These are phyloP conservation scores for Parus major DNA, from an alignment of 2,113 vertebrate genomes.

Conservation along the genomic window DNA sequence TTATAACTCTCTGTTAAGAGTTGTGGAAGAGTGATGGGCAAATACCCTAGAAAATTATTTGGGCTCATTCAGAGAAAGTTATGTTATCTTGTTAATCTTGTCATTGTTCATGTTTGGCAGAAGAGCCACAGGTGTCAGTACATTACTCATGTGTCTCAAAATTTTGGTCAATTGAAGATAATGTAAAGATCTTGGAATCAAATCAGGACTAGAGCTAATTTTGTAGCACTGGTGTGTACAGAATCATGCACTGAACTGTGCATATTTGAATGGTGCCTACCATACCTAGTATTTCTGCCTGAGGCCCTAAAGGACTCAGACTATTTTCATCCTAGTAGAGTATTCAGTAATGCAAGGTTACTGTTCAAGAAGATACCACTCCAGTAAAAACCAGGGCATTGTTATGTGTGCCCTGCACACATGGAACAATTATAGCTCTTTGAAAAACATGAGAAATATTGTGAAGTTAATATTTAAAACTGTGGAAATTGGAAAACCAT, in stretches of 20 bases:
- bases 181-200: neutral
- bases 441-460: neutral
- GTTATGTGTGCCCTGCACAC: neutral
- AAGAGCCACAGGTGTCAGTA: neutral
- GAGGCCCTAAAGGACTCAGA: neutral
- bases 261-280: neutral
- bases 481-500: neutral
- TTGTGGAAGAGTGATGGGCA: neutral
- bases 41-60: neutral
- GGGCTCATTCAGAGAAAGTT: neutral
- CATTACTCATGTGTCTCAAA: neutral
- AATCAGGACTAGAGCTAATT: neutral
- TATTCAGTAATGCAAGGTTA: neutral
- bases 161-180: neutral
- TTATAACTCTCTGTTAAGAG: neutral
- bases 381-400: neutral
- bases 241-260: neutral
- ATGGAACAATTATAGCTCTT: neutral
- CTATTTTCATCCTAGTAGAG: neutral
- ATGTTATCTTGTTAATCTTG: neutral
- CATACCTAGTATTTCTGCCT: neutral
- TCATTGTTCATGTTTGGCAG: neutral
- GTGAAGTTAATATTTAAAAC: neutral
- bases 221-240: neutral
- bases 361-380: neutral